A percentile compares a stretch with the other conserved stretches of the same genome.
These are phyloP conservation scores for Gastracanthus pulcherrimus DNA, from an alignment of 2,888 invertebrate genomes.

Conservation along the genomic window DNA sequence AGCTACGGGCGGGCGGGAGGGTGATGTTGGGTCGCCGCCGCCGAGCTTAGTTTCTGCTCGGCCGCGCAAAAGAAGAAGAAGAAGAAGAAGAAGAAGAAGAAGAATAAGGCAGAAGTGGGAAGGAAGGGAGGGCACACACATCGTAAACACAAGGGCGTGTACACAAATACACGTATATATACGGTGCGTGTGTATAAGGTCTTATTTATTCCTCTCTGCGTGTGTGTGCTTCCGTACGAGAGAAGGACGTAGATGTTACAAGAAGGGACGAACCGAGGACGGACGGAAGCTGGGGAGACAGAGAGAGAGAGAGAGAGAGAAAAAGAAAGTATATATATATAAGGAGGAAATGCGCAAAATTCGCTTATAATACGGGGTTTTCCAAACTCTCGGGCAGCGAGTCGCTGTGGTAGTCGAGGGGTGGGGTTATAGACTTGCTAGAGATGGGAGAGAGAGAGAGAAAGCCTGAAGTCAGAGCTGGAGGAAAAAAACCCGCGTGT, in stretches of 20 bases:
- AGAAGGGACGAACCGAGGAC: no score
- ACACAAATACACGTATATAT: neutral
- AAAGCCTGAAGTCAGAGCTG: neutral
- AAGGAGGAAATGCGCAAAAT: neutral
- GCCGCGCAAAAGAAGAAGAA: no score
- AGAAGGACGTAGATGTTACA: no score
- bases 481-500: neutral
- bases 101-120: no score
- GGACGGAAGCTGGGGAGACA: no score
- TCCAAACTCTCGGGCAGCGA: neutral
- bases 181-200: neutral
- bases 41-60: slow-evolving; percentile 14
- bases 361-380: neutral
- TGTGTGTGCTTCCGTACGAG: neutral
- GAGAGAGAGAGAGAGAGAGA: neutral
- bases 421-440: no score
- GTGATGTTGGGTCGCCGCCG: no score
- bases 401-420: neutral
- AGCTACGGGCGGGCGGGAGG: neutral
- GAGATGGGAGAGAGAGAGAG: neutral
- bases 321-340: neutral
- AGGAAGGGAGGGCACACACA: neutral
- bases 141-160: slow-evolving; percentile 27
- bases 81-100: no score
- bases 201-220: no score